Conservation (phyloP, 1,140 invertebrate genomes). For the Agrypnia vestita region DNA sequence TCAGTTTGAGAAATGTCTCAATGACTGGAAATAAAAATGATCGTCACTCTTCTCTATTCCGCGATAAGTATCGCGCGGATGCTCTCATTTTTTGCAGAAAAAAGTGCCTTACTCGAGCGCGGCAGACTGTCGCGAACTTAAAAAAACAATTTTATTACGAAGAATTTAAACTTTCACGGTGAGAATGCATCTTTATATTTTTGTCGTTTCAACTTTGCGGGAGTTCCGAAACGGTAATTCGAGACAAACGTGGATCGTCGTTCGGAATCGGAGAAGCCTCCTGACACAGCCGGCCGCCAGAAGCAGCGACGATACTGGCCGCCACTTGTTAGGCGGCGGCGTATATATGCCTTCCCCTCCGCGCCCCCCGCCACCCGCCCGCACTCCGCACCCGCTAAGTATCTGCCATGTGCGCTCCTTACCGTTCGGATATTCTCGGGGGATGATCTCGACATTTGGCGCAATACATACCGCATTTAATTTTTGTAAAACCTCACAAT, state of each 20-base stretch:
- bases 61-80: background rate
- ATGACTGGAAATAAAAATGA: slow-evolving; percentile 6
- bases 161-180: background rate
- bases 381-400: background rate
- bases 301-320: slow-evolving; percentile 42
- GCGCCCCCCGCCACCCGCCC: background rate
- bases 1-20: background rate
- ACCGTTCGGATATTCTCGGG: background rate
- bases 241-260: background rate
- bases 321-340: slow-evolving; percentile 50
- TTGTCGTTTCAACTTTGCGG: slow-evolving; percentile 11
- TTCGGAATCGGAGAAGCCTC: background rate
- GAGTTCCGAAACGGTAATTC: background rate
- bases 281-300: slow-evolving; percentile 26
- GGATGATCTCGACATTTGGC: background rate
- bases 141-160: background rate
- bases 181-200: background rate
- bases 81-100: background rate
- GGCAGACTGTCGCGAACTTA: background rate
- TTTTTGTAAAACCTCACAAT: background rate
- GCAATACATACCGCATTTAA: too few relatives aligned
- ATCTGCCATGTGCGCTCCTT: slow-evolving; percentile 24
- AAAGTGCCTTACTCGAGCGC: background rate
- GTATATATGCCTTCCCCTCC: slow-evolving; percentile 47
- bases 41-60: background rate